Percentiles rank a stretch among this genome's conserved stretches.
Conservation (phyloP, 2,888 invertebrate genomes). For the Nysson spinosus region DNA sequence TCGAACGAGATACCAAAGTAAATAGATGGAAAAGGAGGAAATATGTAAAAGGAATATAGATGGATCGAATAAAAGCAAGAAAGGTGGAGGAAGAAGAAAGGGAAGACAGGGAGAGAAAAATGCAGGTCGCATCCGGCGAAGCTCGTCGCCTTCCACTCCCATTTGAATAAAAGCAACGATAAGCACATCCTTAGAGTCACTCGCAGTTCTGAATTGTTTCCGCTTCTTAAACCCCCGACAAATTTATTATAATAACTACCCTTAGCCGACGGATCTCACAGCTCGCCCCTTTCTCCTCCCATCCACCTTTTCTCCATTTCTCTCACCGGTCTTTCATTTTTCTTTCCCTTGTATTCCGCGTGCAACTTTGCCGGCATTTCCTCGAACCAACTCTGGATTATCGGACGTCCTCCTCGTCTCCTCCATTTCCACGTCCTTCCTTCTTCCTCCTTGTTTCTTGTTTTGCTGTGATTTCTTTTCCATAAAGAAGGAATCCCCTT, state of each 20-base stretch:
- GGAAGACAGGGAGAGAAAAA: conserved; percentile 41
- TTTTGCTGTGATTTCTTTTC: conserved; percentile 27
- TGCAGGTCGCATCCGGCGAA: conserved; percentile 61
- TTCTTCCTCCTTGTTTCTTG: conserved; percentile 30
- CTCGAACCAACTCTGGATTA: conserved; percentile 16
- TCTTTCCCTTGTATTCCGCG: conserved; percentile 16
- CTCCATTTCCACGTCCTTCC: conserved; percentile 36
- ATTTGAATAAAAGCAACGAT: conserved; percentile 77
- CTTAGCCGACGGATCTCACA: conserved; percentile 69
- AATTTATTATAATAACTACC: conserved; percentile 77
- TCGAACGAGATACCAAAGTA: too few relatives aligned
- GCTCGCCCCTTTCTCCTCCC: conserved; percentile 55
- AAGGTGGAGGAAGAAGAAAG: conserved; percentile 26
- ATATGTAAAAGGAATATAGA: conserved; percentile 22
- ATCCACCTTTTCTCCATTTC: background rate
- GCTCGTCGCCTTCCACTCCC: conserved; percentile 71
- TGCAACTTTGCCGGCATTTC: conserved; percentile 13
- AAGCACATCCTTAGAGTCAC: conserved; percentile 76
- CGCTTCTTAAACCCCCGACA: conserved; percentile 77
- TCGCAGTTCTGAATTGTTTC: conserved; percentile 76
- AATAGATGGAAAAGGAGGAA: background rate
- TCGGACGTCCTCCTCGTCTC: conserved; percentile 18
- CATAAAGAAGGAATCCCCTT: conserved; percentile 38
- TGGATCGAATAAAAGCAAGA: background rate
- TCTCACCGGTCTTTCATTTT: conserved; percentile 1